phyloP scores from a whole-genome alignment of 1,140 invertebrate genomes.

The Lepidurus couesii region DNA sequence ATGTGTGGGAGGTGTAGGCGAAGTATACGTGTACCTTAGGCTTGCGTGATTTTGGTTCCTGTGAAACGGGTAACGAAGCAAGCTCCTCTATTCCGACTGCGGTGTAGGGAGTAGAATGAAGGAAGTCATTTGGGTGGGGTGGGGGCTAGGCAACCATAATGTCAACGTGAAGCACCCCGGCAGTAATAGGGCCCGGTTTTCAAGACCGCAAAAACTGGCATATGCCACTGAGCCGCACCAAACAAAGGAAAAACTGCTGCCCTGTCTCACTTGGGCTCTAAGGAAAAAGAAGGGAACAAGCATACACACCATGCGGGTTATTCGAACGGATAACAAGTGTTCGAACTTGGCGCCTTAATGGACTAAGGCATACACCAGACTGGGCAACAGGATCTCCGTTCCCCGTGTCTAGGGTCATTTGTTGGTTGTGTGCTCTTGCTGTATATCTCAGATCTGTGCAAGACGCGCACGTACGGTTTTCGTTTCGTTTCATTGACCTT shows the following conservation, averaged over 20 bases:
- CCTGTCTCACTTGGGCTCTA: not conserved
- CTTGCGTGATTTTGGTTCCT: too few relatives aligned
- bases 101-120: not conserved
- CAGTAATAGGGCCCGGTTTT: not conserved
- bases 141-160: constrained; percentile 6
- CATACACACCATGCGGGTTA: not conserved
- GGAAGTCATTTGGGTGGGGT: constrained; percentile 4
- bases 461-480: constrained; percentile 4
- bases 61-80: too few relatives aligned
- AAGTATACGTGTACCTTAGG: too few relatives aligned
- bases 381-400: not conserved
- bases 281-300: not conserved
- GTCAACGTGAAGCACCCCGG: not conserved
- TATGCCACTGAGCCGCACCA: not conserved
- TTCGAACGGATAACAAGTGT: not conserved
- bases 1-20: too few relatives aligned
- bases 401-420: not conserved
- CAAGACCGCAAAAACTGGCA: not conserved
- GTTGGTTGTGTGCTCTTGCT: not conserved
- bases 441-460: not conserved
- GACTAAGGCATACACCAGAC: not conserved
- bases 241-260: not conserved
- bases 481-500: not conserved
- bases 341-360: not conserved
- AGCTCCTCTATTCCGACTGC: not conserved